phyloP scores from a whole-genome alignment of 2,888 invertebrate genomes.

The Caenorhabditis angaria region DNA sequence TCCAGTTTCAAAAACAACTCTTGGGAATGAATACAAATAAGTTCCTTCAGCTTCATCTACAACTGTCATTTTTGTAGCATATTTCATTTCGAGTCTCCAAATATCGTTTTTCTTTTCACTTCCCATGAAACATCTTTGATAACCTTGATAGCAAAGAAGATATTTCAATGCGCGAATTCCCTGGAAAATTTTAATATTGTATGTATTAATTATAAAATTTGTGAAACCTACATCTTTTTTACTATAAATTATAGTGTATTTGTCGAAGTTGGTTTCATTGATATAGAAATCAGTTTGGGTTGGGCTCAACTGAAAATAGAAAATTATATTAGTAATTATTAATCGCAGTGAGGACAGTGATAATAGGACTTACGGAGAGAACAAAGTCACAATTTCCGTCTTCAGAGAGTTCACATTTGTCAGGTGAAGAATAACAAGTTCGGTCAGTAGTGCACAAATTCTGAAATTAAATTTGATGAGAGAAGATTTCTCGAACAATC shows the following conservation, averaged over 20 bases:
- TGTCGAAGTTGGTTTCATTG: neutral
- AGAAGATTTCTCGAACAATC: neutral
- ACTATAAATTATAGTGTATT: neutral
- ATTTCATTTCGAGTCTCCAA: slow-evolving; percentile 1
- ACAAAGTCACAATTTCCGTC: neutral
- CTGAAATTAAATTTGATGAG: neutral
- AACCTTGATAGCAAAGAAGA: neutral
- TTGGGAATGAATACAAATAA: slow-evolving; percentile 7
- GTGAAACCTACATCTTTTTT: neutral
- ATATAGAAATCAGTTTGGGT: neutral
- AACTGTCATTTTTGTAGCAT: neutral
- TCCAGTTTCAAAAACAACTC: slow-evolving; percentile 12
- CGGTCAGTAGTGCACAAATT: neutral
- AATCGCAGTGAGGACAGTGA: neutral
- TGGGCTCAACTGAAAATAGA: neutral
- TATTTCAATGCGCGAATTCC: neutral
- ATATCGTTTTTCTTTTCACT: neutral
- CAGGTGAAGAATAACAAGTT: neutral
- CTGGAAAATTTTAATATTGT: neutral
- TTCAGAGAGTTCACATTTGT: neutral
- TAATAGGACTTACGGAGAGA: slow-evolving; percentile 1
- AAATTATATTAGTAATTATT: neutral
- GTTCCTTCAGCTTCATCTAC: neutral
- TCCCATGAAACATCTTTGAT: slow-evolving; percentile 7
- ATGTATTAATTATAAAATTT: neutral